phyloP scores from a whole-genome alignment of 1,140 invertebrate genomes.

The Zeugodacus cucurbitae region DNA sequence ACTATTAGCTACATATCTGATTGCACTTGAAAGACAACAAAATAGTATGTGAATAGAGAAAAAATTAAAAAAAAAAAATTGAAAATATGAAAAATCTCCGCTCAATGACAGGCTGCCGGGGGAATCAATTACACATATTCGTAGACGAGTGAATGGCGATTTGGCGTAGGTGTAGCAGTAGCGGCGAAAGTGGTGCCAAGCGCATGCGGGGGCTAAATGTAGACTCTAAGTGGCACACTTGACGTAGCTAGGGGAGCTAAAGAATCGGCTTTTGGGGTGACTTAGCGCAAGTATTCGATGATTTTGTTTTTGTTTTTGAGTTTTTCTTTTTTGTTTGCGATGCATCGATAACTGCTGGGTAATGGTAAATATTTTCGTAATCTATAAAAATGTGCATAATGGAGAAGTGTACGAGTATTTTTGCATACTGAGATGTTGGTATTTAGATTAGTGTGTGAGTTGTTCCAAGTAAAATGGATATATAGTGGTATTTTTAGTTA shows the following conservation, averaged over 20 bases:
- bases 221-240: neutral
- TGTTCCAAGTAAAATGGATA: neutral
- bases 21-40: slow-evolving; percentile 30
- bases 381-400: neutral
- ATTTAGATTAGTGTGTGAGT: neutral
- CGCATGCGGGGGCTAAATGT: neutral
- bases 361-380: slow-evolving; percentile 22
- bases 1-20: slow-evolving; percentile 11
- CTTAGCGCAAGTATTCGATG: neutral
- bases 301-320: too few species aligned
- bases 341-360: neutral
- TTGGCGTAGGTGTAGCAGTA: neutral
- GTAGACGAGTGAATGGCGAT: neutral
- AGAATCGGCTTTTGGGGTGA: neutral
- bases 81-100: neutral
- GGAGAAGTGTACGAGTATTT: neutral
- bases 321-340: neutral
- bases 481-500: neutral
- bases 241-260: neutral
- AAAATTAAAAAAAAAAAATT: too few species aligned
- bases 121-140: neutral
- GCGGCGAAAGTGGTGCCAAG: neutral
- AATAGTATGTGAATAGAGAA: neutral
- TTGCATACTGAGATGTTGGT: neutral
- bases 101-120: neutral